phyloP scores from a whole-genome alignment of 23 tunicate genomes.

The Clavelina lepadiformis region DNA sequence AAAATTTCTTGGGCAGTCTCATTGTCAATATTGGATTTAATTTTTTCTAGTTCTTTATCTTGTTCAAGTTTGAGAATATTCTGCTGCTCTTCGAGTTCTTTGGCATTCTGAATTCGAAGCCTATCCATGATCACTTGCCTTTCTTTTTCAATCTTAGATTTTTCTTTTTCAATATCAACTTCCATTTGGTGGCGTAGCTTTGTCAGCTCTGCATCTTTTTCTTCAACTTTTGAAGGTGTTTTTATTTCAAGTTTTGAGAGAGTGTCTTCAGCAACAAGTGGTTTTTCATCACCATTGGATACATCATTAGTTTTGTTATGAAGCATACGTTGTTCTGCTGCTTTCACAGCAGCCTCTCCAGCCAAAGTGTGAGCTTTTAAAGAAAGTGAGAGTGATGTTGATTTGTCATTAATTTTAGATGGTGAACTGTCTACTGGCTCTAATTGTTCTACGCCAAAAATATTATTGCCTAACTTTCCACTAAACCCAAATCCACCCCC shows the following conservation, averaged over 20 bases:
- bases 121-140: conserved; percentile 7
- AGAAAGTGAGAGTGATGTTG: not conserved
- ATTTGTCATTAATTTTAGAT: too few relatives aligned
- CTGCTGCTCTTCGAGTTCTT: conserved; percentile 43
- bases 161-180: conserved; percentile 28
- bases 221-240: not conserved
- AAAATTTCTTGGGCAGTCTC: conserved; percentile 38
- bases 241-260: not conserved
- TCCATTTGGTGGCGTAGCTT: not conserved
- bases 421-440: too few relatives aligned
- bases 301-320: not conserved
- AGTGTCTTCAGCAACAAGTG: not conserved
- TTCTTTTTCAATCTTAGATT: conserved; percentile 18
- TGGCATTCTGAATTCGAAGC: conserved; percentile 6
- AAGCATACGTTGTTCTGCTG: conserved; percentile 40
- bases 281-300: not conserved
- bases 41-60: conserved; percentile 11
- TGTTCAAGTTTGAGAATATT: conserved; percentile 31
- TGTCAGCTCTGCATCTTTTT: not conserved
- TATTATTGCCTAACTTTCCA: not conserved
- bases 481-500: not conserved
- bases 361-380: not conserved
- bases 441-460: too few relatives aligned
- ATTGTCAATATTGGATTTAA: conserved; percentile 29
- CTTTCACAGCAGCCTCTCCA: conserved; percentile 43